phyloP scores from a whole-genome alignment of 2,797 vertebrate genomes.

The Cichlasoma orientale region DNA sequence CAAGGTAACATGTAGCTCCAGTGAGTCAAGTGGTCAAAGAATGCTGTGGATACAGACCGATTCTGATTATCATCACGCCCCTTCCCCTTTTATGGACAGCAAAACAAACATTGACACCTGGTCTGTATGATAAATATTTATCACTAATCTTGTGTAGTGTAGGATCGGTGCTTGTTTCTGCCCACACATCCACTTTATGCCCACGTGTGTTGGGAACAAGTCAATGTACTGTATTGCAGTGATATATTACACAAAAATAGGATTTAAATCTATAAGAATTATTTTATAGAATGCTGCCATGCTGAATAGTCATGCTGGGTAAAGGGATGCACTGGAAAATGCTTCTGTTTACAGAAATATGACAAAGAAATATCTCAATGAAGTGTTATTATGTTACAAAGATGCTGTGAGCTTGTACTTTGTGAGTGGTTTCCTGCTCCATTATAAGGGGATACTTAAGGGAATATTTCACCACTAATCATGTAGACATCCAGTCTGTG shows the following conservation, averaged over 20 bases:
- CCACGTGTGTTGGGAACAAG: slow-evolving; percentile 15
- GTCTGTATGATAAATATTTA: slow-evolving; percentile 50
- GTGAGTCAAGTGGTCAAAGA: slow-evolving; percentile 13
- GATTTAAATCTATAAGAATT: slow-evolving; percentile 32
- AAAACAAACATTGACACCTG: slow-evolving; percentile 18
- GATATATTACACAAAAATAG: slow-evolving; percentile 39
- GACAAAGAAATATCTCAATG: slow-evolving; percentile 31
- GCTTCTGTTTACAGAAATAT: slow-evolving; percentile 52
- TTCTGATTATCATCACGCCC: slow-evolving; percentile 16
- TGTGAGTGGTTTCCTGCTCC: slow-evolving; percentile 32
- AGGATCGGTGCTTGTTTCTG: slow-evolving; percentile 35
- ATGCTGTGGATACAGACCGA: slow-evolving; percentile 29
- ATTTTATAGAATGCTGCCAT: slow-evolving; percentile 36
- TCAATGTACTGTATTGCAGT: slow-evolving; percentile 28
- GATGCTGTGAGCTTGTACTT: slow-evolving; percentile 39
- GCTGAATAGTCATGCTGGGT: slow-evolving; percentile 57
- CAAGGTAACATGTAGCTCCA: slow-evolving; percentile 75
- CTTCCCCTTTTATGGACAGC: not conserved
- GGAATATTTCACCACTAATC: slow-evolving; percentile 48
- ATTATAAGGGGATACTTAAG: slow-evolving; percentile 38
- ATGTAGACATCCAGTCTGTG: slow-evolving; percentile 39
- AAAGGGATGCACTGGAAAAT: slow-evolving; percentile 70
- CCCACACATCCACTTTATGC: slow-evolving; percentile 4
- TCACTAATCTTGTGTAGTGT: slow-evolving; percentile 39
- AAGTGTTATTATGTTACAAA: slow-evolving; percentile 45